Conservation (phyloP, 2,888 invertebrate species). For the Leptura quadrifasciata region DNA sequence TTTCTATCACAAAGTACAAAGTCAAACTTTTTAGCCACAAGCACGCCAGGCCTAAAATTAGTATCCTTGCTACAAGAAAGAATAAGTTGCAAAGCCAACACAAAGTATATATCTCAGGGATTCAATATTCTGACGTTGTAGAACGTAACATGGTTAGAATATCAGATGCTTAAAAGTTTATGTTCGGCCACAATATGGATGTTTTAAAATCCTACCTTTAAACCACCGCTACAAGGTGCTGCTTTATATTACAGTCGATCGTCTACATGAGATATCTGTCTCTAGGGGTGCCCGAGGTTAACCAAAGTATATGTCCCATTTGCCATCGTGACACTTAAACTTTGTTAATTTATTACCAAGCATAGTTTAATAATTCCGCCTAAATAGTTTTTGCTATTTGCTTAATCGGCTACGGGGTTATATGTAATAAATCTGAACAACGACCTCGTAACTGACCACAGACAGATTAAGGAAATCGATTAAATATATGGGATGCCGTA, state of each 20-base stretch:
- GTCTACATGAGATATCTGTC: slow-evolving; percentile 9
- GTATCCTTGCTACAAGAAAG: not conserved
- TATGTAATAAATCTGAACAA: not conserved
- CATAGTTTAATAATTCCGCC: slow-evolving; percentile 13
- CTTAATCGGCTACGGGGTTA: not conserved
- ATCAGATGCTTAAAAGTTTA: slow-evolving; percentile 13
- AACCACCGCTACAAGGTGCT: slow-evolving; percentile 10
- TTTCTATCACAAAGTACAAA: no score
- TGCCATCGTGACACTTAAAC: slow-evolving; percentile 22
- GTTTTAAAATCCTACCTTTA: slow-evolving; percentile 18
- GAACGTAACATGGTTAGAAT: not conserved
- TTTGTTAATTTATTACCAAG: slow-evolving; percentile 22
- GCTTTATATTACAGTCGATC: not conserved
- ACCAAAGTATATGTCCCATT: slow-evolving; percentile 13
- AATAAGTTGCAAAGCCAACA: not conserved
- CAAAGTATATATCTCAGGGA: not conserved
- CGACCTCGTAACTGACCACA: not conserved
- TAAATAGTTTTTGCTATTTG: not conserved
- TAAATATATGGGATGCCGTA: not conserved
- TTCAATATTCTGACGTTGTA: not conserved
- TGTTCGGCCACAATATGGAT: not conserved
- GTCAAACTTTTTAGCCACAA: no score
- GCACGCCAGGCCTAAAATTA: no score
- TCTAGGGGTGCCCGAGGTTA: slow-evolving; percentile 9
- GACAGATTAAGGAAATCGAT: not conserved